Percentiles rank a stretch among this genome's conserved stretches.
Evolutionary conservation across 2,888 invertebrate genomes (phyloP).

Genomic region (Scaptomyza polygonia): DNA sequence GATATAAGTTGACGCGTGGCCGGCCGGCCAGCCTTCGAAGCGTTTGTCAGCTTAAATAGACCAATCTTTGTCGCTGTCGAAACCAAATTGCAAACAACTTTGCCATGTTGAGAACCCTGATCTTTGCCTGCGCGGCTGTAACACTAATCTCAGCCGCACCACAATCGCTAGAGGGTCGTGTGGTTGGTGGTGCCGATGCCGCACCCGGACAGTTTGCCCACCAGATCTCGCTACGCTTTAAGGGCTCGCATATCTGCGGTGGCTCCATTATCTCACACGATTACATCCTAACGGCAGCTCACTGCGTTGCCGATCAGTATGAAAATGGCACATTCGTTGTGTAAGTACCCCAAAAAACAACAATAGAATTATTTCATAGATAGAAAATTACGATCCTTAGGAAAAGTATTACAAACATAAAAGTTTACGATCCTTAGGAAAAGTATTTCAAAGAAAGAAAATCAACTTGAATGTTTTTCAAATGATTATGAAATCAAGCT

Average conservation of each 20-base stretch:
- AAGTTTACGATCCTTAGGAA: no score
- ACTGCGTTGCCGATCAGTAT: slow-evolving; percentile 59
- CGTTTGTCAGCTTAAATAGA: slow-evolving; percentile 25
- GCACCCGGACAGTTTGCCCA: slow-evolving; percentile 78
- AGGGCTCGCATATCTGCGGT: slow-evolving; percentile 69
- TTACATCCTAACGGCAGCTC: slow-evolving; percentile 70
- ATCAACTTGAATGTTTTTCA: no score
- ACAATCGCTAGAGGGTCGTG: slow-evolving; percentile 47
- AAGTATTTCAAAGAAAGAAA: no score
- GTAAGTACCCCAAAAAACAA: slow-evolving; percentile 38
- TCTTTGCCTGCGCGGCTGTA: slow-evolving; percentile 19
- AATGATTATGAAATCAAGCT: no score
- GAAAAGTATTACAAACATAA: no score
- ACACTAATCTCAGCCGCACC: slow-evolving; percentile 44
- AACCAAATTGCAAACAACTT: slow-evolving; percentile 12
- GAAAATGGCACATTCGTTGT: slow-evolving; percentile 31
- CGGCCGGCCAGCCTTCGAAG: background rate
- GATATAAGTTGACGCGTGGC: slow-evolving; percentile 9
- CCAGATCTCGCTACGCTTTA: slow-evolving; percentile 77
- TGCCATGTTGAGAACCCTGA: slow-evolving; percentile 29
- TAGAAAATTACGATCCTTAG: no score
- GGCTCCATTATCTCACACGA: slow-evolving; percentile 63
- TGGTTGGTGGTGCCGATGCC: slow-evolving; percentile 81
- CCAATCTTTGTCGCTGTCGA: background rate
- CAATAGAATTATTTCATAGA: no score